Evolutionary conservation across 2,113 vertebrate genomes (phyloP), one percentile per base, ranked within the genome.

Genomic region (Otis tarda): DNA sequence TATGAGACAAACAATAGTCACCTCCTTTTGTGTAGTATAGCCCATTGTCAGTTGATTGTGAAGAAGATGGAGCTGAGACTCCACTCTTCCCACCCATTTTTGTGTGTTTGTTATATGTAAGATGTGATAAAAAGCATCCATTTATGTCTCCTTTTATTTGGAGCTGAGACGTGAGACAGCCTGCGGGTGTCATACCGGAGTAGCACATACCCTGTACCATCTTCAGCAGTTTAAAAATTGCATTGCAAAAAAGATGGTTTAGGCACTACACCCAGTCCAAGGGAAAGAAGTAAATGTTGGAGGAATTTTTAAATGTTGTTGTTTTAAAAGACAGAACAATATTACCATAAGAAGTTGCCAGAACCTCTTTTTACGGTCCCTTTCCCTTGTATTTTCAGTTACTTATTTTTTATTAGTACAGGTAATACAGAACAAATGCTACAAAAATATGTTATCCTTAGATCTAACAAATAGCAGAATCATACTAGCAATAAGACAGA

Each of bases 31-130:
- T 55, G 35, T 7, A 52, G 6, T 50, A 57, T 23, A 52, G 27
- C 11, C 14, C 4, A 0, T 39, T 63, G 27, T 15, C 12, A 1
- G 11, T 14, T 70, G 65, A 50, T 67, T 23, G 14, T 0, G 1
- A 69, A 49, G 57, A 21, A 60, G 24, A 7, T 55, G 12, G 68
- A 77, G 25, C 35, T 28, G 70, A 61, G 12, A n/a, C 24, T 47
- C 47, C 31, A 28, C 41, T 86, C 47, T 78, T 50, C 64, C 14
- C 33, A 52, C 5, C 13, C 35, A 33, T 47, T 45, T 89, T 78
- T 43, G 4, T 87, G 57, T 55, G 12, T 30, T 68, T 50, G 39
- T 73, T 83, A 78, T 12, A 73, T 31, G 20, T 37, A 67, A 56
- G 33, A 56, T 67, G 14, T 53, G 19, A 52, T 83, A 27, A 45